Evolutionary conservation across 2,797 vertebrate species (phyloP), one percentile per base, ranked within the genome.

Genomic region (Delichon dasypus): DNA sequence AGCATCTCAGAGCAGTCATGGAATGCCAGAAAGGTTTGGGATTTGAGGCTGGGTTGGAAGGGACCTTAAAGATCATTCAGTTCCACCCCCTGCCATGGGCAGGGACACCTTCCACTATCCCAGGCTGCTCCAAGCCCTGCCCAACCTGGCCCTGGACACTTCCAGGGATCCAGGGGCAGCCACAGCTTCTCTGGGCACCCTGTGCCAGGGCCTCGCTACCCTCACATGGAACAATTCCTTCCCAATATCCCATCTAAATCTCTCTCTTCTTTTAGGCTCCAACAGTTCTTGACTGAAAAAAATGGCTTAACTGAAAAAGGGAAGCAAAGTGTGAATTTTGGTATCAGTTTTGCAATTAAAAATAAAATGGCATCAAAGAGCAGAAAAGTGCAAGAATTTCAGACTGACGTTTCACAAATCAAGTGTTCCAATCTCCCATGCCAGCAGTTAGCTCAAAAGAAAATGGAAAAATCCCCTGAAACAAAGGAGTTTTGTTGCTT

Each of bases 31-130:
- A 16, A 11, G 15, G 10, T 65, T 34, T 71, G 50, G 14, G 29
- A 54, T 45, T 82, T 62, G 27, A n/a, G 23, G 5, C 53, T 77
- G 66, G 10, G 25, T 38, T 45, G 20, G 21, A 45, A 65, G 2
- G 25, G 14, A 23, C 1, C 7, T 17, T 23, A 32, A 53, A 65
- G 2, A 0, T 1, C 36, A 38, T 7, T 22, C 2, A 0, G 1
- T 65, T 0, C 29, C 25, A 11, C 2, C 3, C 2, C 8, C 18
- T 45, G 51, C 7, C n/a, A 38, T 10, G 14, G 36, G 5, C 27
- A 71, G 23, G 17, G 25, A 34, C 58, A 65, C 0, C 4, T 83
- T 0, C 29, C 51, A 22, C 23, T 3, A 0, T 1, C 20, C 58
- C 72, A 83, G 29, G 7, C 0, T 57, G 20, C 10, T 77, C 38